Base-by-base conservation (phyloP, 2,113 vertebrate species). In the Colius striatus region DNA sequence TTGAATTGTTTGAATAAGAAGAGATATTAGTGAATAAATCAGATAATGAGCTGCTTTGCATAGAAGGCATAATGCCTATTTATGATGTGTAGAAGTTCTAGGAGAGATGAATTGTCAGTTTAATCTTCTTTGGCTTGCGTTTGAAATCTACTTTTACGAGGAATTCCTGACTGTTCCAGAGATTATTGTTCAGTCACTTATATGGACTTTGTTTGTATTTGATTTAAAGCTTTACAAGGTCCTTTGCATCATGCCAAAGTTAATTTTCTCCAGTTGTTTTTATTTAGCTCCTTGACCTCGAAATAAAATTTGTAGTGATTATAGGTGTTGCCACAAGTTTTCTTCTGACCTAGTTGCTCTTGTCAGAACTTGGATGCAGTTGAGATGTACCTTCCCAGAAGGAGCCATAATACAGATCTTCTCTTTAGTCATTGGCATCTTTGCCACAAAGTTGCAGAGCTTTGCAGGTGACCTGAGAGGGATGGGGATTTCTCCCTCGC, bases 91-190 rank as follows among this genome's bases (percentile, higher is more conserved):
- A 47, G 77, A 87, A 92, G 66, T 82, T 74, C 77, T 89, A 62
- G 38, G 87, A 92, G 84, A 89, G 67, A 67, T 47, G 34, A 94
- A 83, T 83, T 89, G 48, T 74, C 62, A 34, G 47, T 66, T 94
- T 96, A 92, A 96, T 94, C 89, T 96, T 86, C 71, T 92, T 93
- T 92, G 84, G 47, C 79, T 76, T 94, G 81, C 85, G 48, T 92
- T 90, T 91, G 84, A 83, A 92, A 89, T 92, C 77, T 91, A 77
- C 78, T 84, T 94, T 89, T 45, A 66, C 89, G n/a, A 87, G 61
- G 57, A 45, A 70, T 89, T 89, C 50, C 73, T 87, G 61, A 34
- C 84, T 86, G 25, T 93, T 86, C 51, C 58, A 61, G 72, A 86
- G 88, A 77, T 96, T 84, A 61, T 43, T 77, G 61, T 60, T 86